Base-by-base conservation (phyloP, 2,888 invertebrate genomes). In the Scaptomyza flava region DNA sequence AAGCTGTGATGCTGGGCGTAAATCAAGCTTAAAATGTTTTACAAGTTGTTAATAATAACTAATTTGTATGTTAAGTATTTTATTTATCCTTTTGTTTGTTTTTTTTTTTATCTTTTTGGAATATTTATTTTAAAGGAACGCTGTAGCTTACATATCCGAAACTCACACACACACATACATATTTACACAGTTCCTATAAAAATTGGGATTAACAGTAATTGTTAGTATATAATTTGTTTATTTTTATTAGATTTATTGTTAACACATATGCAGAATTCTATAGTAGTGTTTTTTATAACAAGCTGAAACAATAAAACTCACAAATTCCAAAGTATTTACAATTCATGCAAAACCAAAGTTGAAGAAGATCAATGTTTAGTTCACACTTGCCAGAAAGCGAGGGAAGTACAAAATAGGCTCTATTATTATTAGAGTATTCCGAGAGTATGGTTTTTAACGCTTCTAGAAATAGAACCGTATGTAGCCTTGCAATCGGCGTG, bases 101-200 rank as follows among this genome's bases (percentile, higher is more conserved):
- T 45, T 47, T 68, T 45, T 36, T 45, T 47, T 68, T 72, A 20
- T 23, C 33, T 63, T 61, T 38, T 46, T 51, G 51, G 47, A 60
- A 6, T 64, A 66, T 62, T 64, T 68, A 69, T 58, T 34, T 11
- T 64, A 30, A 59, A 68, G 69, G 77, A 70, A 85, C 85, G 60
- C 68, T 56, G 57, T 45, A 59, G 60, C 52, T 65, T 61, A 57
- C 36, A 51, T 53, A 54, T 62, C 30, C 53, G 46, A 63, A 62
- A 70, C 62, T 64, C 33, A 43, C 17, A 33, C 36, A 33, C 36
- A 38, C 23, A 43, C 60, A 38, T 11, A 36, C 51, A 43, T 78
- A 87, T 81, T 80, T 81, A 86, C 81, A 87, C 67, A 76, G 57
- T 70, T 81, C 48, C 58, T 52, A 51, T 59, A 17, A 58, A 67